Base-by-base conservation (phyloP, 2,888 invertebrate species). In the Cylindroiulus punctatus region DNA sequence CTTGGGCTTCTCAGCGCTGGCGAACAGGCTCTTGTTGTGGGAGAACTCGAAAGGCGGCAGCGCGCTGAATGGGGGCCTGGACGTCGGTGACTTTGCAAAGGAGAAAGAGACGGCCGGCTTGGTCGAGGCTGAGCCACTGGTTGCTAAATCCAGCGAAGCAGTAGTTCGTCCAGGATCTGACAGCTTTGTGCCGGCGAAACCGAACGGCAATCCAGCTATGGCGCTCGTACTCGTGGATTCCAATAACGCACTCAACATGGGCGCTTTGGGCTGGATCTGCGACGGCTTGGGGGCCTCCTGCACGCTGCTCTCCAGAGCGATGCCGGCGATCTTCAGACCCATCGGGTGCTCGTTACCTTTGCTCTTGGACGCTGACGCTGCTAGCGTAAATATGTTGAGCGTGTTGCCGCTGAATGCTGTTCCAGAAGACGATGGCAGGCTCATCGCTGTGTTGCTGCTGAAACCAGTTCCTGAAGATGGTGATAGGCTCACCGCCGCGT, bases 1-100 rank as follows among this genome's bases (percentile, higher is more conserved):
- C n/a, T n/a, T 57, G 57, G n/a, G 57, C 57, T 57, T 57, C n/a
- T 57, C n/a, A n/a, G 57, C n/a, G 22, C 57, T 57, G n/a, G 57
- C 57, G 3, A 57, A 57, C n/a, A 57, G 57, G 57, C 22, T 57
- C 19, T 57, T 57, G 57, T 57, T 57, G 19, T 57, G 57, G 19
- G 57, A 57, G 22, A 57, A 57, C 19, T 57, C 57, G 19, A 57
- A 57, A 7, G 57, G 57, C 22, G 57, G 57, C 57, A 57, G 22
- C n/a, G 57, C 19, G n/a, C 57, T n/a, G n/a, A n/a, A 57, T 22
- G n/a, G 19, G 8, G n/a, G 57, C 57, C 19, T 57, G 1, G 57
- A n/a, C n/a, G 57, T 57, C 22, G n/a, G 57, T n/a, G 57, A 19
- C n/a, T 4, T 19, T 5, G 57, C 57, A n/a, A 57, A 57, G 5